A percentile compares a stretch with the other conserved stretches of the same genome.
Conservation (phyloP, 64 coral and sea anemone species). For the Catalaphyllia jardinei region DNA sequence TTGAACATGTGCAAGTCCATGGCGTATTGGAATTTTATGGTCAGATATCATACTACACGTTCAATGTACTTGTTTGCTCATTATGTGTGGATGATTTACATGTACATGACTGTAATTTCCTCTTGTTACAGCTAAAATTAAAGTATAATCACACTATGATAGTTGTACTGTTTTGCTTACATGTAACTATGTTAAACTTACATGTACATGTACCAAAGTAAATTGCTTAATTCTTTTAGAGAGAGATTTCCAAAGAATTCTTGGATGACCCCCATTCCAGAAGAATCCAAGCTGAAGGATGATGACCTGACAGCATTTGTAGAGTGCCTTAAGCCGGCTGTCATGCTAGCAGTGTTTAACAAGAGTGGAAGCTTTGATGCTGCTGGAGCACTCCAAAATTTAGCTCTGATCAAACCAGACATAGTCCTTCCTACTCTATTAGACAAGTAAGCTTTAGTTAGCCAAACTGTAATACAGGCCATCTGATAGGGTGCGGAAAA, state of each 20-base stretch:
- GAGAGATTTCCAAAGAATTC: slow-evolving; percentile 76
- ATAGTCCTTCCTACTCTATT: slow-evolving; percentile 88
- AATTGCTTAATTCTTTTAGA: slow-evolving; percentile 43
- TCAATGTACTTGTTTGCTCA: too few relatives aligned
- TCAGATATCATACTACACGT: too few relatives aligned
- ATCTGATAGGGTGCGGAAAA: too few relatives aligned
- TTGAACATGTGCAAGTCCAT: too few relatives aligned
- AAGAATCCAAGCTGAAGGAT: slow-evolving; percentile 78
- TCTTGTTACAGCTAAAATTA: too few relatives aligned
- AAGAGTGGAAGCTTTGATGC: slow-evolving; percentile 98
- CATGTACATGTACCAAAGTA: neutral
- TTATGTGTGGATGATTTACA: too few relatives aligned
- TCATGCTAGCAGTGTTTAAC: slow-evolving; percentile 96
- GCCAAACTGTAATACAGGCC: too few relatives aligned
- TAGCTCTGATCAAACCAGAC: slow-evolving; percentile 94
- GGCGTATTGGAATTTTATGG: too few relatives aligned
- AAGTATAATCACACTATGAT: too few relatives aligned
- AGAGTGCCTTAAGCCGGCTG: slow-evolving; percentile 93
- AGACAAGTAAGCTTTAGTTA: slow-evolving; percentile 73
- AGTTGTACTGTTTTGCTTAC: too few relatives aligned
- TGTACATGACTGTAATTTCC: too few relatives aligned
- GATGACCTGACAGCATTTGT: slow-evolving; percentile 82
- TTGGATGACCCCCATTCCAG: slow-evolving; percentile 75
- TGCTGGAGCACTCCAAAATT: slow-evolving; percentile 80
- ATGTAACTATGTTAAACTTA: too few relatives aligned